Evolutionary conservation across 2,888 invertebrate species (phyloP).

Genomic region (Eretmocerus hayati): DNA sequence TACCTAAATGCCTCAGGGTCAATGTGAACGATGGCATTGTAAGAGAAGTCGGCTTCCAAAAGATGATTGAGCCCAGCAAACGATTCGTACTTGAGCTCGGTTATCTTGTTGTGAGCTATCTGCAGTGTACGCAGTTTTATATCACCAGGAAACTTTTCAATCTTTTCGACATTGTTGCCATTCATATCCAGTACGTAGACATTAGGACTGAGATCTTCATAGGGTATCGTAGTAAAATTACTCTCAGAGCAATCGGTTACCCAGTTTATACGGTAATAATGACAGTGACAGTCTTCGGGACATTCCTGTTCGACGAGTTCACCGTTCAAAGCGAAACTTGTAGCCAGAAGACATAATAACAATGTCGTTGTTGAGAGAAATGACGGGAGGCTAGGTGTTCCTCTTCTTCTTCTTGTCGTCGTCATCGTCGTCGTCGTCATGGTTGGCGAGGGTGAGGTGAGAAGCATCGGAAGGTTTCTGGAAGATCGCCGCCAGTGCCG

Average conservation of each 20-base stretch:
- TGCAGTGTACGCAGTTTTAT: constrained; percentile 65
- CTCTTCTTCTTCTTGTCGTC: too few species aligned
- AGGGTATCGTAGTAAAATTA: constrained; percentile 63
- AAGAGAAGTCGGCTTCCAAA: constrained; percentile 64
- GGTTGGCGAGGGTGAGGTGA: too few species aligned
- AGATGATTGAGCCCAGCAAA: constrained; percentile 61
- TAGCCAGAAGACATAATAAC: too few species aligned
- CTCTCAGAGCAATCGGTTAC: constrained; percentile 71
- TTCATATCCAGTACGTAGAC: constrained; percentile 67
- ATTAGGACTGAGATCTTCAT: constrained; percentile 61
- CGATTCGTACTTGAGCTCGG: constrained; percentile 54
- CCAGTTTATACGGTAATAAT: constrained; percentile 71
- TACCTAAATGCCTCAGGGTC: constrained; percentile 63
- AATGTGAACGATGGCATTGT: constrained; percentile 57
- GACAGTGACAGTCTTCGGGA: constrained; percentile 68
- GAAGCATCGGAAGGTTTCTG: too few species aligned
- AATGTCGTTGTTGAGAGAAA: not conserved
- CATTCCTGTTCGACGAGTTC: constrained; percentile 63
- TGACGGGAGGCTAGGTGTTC: not conserved
- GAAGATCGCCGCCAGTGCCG: too few species aligned
- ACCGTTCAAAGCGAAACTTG: too few species aligned
- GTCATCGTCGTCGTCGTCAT: not conserved
- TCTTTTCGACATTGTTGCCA: constrained; percentile 58
- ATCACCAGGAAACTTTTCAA: constrained; percentile 59
- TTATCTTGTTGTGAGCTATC: constrained; percentile 61